These are phyloP conservation scores for Apamea crenata DNA, from an alignment of 2,888 invertebrate genomes.

Conservation along the genomic window DNA sequence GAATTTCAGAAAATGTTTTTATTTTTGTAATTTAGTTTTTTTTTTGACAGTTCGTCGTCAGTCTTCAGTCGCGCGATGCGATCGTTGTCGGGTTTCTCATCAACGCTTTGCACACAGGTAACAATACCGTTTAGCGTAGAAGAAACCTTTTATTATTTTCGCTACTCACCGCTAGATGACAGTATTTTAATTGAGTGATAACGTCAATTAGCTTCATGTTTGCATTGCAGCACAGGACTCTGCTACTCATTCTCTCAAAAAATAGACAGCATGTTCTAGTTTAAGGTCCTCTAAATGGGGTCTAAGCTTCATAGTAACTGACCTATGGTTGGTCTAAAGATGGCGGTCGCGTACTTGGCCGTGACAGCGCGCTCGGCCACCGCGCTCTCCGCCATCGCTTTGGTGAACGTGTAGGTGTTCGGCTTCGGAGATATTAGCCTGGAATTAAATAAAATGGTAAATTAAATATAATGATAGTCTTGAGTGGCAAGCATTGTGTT, in stretches of 20 bases:
- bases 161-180: constrained; percentile 8
- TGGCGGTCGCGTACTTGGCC: constrained; percentile 91
- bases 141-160: not conserved
- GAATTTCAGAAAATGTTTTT: not conserved
- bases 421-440: constrained; percentile 89
- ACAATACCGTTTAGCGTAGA: too few species aligned
- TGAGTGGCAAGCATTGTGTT: not conserved
- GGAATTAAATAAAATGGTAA: not conserved
- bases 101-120: not conserved
- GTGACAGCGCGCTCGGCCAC: constrained; percentile 91
- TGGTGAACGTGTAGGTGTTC: constrained; percentile 97
- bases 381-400: constrained; percentile 95
- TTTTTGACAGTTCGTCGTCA: not conserved
- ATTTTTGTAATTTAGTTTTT: too few species aligned
- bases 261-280: not conserved
- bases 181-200: not conserved
- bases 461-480: not conserved
- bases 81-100: not conserved
- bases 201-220: not conserved
- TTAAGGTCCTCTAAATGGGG: not conserved
- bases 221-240: not conserved
- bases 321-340: constrained; percentile 97
- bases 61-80: not conserved
- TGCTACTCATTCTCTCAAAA: not conserved
- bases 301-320: constrained; percentile 19